Percentiles rank a stretch among this genome's conserved stretches.
These are phyloP conservation scores for Papilio elwesi DNA, from an alignment of 2,888 invertebrate species.

Conservation along the genomic window DNA sequence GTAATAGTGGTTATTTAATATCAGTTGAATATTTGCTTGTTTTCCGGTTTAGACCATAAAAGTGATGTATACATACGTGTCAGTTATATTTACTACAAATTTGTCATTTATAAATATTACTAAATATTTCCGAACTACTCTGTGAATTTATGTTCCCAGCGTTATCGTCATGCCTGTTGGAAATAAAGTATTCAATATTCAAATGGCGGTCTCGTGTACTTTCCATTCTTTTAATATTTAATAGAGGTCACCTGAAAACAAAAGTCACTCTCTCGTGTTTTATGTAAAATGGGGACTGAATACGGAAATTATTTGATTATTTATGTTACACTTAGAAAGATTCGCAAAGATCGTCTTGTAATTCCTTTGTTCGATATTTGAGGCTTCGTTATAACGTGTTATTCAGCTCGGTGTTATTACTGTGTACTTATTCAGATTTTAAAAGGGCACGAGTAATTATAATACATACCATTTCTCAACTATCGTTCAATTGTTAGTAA, in stretches of 20 bases:
- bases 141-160: constrained; percentile 4
- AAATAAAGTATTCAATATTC: constrained; percentile 21
- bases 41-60: no score
- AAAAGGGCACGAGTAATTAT: no score
- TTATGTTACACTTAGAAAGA: not conserved
- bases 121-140: constrained; percentile 1
- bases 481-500: no score
- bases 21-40: no score
- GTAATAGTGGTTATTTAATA: no score
- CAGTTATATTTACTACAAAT: no score
- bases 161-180: not conserved
- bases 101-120: no score
- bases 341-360: not conserved
- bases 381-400: no score
- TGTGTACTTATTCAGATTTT: no score
- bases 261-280: constrained; percentile 6
- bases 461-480: no score
- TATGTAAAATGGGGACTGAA: not conserved
- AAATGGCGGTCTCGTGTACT: constrained; percentile 16
- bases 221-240: constrained; percentile 21
- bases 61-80: no score
- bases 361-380: not conserved
- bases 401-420: no score
- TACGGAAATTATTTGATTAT: constrained; percentile 17
- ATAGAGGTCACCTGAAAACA: constrained; percentile 15